Percentiles rank a stretch among this genome's conserved stretches.
Conservation (phyloP, 2,113 vertebrate genomes). For the Motacilla alba region DNA sequence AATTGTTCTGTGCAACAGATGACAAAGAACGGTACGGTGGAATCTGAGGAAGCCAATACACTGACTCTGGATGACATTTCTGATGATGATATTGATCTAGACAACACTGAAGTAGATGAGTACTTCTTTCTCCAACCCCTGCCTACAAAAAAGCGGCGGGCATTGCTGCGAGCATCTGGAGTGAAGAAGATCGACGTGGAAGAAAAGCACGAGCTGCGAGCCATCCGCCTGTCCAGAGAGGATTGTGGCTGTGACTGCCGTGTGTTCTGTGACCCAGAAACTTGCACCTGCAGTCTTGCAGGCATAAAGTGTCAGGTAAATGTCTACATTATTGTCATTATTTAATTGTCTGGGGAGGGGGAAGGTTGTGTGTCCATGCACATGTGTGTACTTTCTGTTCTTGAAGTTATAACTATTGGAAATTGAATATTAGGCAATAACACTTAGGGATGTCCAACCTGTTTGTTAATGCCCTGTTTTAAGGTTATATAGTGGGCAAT, state of each 20-base stretch:
- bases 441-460: background rate
- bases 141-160: slow-evolving; percentile 93
- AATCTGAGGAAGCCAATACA: slow-evolving; percentile 91
- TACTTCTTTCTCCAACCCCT: slow-evolving; percentile 98
- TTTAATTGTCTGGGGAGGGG: background rate
- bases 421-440: background rate
- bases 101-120: slow-evolving; percentile 98
- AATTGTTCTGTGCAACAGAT: slow-evolving; percentile 75
- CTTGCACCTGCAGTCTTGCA: slow-evolving; percentile 94
- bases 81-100: slow-evolving; percentile 95
- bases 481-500: background rate
- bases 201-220: slow-evolving; percentile 93
- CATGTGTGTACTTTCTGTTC: rapidly evolving
- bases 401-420: background rate
- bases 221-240: slow-evolving; percentile 93
- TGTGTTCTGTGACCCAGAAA: slow-evolving; percentile 96
- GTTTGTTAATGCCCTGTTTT: background rate
- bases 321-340: background rate
- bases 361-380: too few species aligned
- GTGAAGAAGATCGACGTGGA: slow-evolving; percentile 98
- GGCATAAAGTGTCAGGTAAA: slow-evolving; percentile 98
- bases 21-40: slow-evolving; percentile 94
- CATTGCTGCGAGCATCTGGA: slow-evolving; percentile 89
- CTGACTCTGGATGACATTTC: slow-evolving; percentile 96
- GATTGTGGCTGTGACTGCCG: slow-evolving; percentile 97